phyloP scores from a whole-genome alignment of 2,888 invertebrate genomes.

The Phaedon cochleariae region DNA sequence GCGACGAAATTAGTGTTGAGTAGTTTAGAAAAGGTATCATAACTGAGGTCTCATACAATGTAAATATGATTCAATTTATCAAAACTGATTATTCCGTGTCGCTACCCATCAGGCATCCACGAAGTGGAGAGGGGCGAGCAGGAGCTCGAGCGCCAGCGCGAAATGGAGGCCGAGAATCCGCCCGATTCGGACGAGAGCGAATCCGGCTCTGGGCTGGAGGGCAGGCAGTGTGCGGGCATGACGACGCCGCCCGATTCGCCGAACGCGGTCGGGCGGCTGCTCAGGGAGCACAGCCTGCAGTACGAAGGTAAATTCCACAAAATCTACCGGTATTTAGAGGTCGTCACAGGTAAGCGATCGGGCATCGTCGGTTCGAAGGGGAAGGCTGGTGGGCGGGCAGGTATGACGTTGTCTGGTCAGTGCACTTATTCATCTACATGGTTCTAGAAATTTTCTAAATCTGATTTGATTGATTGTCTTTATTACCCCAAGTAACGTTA shows the following conservation, averaged over 20 bases:
- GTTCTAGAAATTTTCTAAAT: no score
- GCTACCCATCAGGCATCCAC: conserved; percentile 77
- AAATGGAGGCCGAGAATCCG: conserved; percentile 68
- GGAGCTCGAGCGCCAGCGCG: conserved; percentile 72
- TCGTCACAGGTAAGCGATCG: conserved; percentile 46
- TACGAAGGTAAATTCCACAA: conserved; percentile 71
- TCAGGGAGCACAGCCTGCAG: conserved; percentile 75
- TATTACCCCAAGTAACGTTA: no score
- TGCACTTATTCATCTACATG: no score
- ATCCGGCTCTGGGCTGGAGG: conserved; percentile 70
- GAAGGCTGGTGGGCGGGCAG: conserved; percentile 19
- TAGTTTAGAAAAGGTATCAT: no score
- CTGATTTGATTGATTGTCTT: no score
- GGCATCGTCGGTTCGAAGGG: conserved; percentile 9
- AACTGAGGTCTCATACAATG: no score
- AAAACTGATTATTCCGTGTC: no score
- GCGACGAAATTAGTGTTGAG: no score
- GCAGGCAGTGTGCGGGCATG: conserved; percentile 67
- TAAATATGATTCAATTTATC: no score
- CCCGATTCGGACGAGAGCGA: conserved; percentile 71
- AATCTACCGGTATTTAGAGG: conserved; percentile 50
- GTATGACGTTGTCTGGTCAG: no score
- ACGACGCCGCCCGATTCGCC: conserved; percentile 97
- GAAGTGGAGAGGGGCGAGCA: conserved; percentile 88
- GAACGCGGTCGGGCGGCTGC: conserved; percentile 70